A percentile compares a stretch with the other conserved stretches of the same genome.
These are phyloP conservation scores for Psilopsiagon aymara DNA, from an alignment of 2,113 vertebrate genomes.

Conservation along the genomic window DNA sequence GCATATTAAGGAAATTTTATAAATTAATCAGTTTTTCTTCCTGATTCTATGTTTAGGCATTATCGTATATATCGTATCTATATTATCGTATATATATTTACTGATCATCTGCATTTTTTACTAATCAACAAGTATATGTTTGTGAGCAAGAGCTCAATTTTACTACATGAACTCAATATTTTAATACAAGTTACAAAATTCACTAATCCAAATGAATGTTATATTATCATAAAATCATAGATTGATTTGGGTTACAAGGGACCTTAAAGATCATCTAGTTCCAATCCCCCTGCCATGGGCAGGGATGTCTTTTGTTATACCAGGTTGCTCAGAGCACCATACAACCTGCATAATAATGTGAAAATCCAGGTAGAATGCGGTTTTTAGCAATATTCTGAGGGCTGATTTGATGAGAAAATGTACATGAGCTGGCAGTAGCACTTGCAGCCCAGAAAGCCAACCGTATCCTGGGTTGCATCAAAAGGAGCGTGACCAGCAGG, in stretches of 20 bases:
- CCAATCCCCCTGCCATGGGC: not conserved
- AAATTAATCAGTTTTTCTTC: not conserved
- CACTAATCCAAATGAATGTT: not conserved
- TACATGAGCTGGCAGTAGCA: too few relatives aligned
- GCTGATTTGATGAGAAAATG: too few relatives aligned
- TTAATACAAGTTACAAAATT: not conserved
- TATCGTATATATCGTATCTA: not conserved
- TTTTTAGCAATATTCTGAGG: not conserved
- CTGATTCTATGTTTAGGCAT: not conserved
- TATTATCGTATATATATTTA: conserved; percentile 3
- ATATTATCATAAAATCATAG: not conserved
- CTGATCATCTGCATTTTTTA: conserved; percentile 55
- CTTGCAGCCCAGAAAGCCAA: too few relatives aligned
- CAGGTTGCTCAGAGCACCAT: not conserved
- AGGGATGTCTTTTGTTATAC: not conserved
- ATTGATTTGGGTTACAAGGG: not conserved
- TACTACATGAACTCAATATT: not conserved
- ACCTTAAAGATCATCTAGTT: not conserved
- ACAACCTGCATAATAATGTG: not conserved
- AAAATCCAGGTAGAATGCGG: not conserved
- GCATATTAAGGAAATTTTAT: conserved; percentile 24
- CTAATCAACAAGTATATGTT: not conserved
- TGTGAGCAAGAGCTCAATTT: not conserved
- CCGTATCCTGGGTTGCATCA: too few relatives aligned
- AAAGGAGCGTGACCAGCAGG: too few relatives aligned